Evolutionary conservation across 2,888 invertebrate species (phyloP), one percentile per base, ranked within the genome.

Genomic region (Drosophila eohydei): DNA sequence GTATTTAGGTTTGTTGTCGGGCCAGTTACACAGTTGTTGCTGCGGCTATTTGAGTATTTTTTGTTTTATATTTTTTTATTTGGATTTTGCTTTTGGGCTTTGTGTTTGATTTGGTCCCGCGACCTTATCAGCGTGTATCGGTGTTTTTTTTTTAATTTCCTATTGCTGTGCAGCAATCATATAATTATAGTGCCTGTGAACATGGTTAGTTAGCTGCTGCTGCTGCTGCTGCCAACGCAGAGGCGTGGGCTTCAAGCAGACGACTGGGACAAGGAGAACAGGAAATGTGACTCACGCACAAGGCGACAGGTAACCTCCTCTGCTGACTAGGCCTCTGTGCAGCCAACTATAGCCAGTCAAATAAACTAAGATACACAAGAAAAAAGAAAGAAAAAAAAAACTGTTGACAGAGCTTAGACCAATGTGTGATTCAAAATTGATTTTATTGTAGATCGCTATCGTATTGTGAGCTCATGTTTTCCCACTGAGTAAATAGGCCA

Each of bases 141-240:
- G 72, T 81, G 78, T 65, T 81, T 50, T 50, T 48, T 76, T 85
- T 88, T 88, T 83, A 89, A 89, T 88, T 89, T 78, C 74, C 83
- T 81, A 89, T 85, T 81, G 81, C 74, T 14, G 68, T 60, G 60
- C 71, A 81, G 79, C 79, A 85, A 83, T 88, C 86, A 83, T 76
- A 88, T 85, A 89, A 89, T 85, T 89, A 83, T 86, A 79, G 83
- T 75, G 69, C 75, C 80, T 69, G 51, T 4, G 74, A 88, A 71
- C 61, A 71, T 66, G 66, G 73, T 78, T 69, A 75, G 65, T 81
- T 78, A 61, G 72, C 57, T 61, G 57, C 51, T 61, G 36, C 38
- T 61, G 36, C 38, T 40, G 36, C 2, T 26, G 43, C 30, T 21
- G 43, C n/a, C 2, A 32, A 36, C 26, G 16, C 65, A 48, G 16